Evolutionary conservation across 2,113 vertebrate species (phyloP).

Genomic region (Chrysochloris asiatica): DNA sequence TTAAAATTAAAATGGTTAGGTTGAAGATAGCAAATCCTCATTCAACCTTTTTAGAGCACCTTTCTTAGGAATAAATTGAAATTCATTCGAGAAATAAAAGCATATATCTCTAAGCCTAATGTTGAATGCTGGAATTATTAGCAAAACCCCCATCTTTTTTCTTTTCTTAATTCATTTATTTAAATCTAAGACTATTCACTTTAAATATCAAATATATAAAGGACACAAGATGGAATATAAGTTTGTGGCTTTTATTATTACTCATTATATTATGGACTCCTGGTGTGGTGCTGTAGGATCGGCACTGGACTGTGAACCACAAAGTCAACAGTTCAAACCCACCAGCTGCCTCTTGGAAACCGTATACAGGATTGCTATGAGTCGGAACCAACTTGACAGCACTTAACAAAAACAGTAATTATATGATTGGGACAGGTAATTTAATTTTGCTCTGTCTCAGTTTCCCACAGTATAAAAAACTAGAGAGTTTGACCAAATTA

Average conservation of each 20-base stretch:
- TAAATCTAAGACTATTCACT: background rate
- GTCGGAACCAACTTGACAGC: too few relatives aligned
- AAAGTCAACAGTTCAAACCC: too few relatives aligned
- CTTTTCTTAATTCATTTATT: background rate
- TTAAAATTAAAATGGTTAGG: conserved; percentile 7
- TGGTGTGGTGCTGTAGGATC: too few relatives aligned
- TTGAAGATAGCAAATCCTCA: background rate
- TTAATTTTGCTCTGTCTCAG: background rate
- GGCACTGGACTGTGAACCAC: too few relatives aligned
- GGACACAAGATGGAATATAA: background rate
- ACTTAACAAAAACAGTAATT: background rate
- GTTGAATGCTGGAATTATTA: background rate
- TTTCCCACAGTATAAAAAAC: background rate
- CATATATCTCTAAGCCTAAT: background rate
- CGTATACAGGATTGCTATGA: too few relatives aligned
- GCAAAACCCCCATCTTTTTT: background rate
- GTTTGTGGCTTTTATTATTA: background rate
- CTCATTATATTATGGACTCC: too few relatives aligned
- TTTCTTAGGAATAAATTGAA: background rate
- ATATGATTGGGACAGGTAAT: background rate
- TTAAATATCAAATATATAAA: conserved; percentile 30
- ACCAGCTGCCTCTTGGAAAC: too few relatives aligned
- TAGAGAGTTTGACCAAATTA: background rate
- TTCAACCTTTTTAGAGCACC: background rate
- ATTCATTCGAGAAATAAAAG: conserved; percentile 10